Evolutionary conservation across 2,888 invertebrate species (phyloP).

Genomic region (Netelia inedita): DNA sequence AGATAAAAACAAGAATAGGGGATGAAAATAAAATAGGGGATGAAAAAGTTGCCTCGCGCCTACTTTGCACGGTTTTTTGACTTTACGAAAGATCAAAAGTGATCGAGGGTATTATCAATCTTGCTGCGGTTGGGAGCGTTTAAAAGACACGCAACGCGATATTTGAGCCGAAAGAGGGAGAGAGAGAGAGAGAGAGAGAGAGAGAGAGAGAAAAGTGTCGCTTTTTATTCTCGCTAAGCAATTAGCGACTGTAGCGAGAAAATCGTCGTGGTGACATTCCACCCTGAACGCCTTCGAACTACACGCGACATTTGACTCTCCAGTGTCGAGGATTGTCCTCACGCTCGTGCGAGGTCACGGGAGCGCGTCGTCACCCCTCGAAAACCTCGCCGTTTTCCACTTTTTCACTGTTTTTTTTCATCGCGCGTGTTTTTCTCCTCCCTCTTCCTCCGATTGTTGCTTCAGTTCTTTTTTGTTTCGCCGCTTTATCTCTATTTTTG

Average conservation of each 20-base stretch:
- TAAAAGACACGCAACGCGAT: constrained; percentile 45
- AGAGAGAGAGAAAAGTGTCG: constrained; percentile 44
- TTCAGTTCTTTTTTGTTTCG: background rate
- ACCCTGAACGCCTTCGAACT: constrained; percentile 38
- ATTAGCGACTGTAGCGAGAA: constrained; percentile 42
- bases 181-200: background rate
- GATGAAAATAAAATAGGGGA: constrained; percentile 8
- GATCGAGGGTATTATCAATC: constrained; percentile 52
- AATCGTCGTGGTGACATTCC: constrained; percentile 30
- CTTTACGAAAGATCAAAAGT: constrained; percentile 38
- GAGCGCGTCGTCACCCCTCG: constrained; percentile 35
- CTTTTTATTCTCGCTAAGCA: constrained; percentile 58
- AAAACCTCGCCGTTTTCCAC: constrained; percentile 23
- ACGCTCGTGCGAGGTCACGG: constrained; percentile 31
- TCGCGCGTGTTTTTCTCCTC: constrained; percentile 10
- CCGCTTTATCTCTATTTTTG: background rate
- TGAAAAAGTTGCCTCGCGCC: constrained; percentile 4
- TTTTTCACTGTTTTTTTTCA: background rate
- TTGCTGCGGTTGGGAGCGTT: constrained; percentile 31
- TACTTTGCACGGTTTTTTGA: constrained; percentile 14
- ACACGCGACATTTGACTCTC: constrained; percentile 64
- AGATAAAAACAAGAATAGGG: constrained; percentile 13
- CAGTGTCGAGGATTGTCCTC: constrained; percentile 40
- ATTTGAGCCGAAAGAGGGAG: background rate
- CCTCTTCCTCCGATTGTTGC: constrained; percentile 2